Evolutionary conservation across 2,797 vertebrate genomes (phyloP).

Genomic region (Lateolabrax maculatus): DNA sequence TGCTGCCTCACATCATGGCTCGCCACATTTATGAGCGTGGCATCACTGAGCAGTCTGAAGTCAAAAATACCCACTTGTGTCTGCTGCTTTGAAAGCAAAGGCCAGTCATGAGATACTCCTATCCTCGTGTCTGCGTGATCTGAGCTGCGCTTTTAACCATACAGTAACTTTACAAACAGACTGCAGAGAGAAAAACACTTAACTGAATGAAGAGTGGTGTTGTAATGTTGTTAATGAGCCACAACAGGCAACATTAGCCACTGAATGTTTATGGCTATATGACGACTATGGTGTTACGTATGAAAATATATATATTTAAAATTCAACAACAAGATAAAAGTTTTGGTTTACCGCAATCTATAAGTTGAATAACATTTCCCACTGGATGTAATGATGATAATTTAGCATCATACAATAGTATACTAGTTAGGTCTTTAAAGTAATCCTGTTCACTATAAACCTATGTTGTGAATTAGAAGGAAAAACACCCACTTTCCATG

Average conservation of each 20-base stretch:
- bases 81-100: conserved; percentile 56
- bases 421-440: background rate
- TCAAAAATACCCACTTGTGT: conserved; percentile 61
- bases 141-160: conserved; percentile 18
- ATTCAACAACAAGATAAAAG: background rate
- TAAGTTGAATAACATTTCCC: background rate
- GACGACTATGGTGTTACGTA: background rate
- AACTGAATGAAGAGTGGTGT: background rate
- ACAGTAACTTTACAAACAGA: conserved; percentile 25
- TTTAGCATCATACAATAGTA: too few species aligned
- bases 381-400: too few species aligned
- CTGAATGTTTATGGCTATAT: background rate
- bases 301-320: background rate
- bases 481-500: background rate
- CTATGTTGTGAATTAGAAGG: background rate
- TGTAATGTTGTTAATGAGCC: conserved; percentile 22
- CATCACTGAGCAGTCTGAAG: conserved; percentile 49
- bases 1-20: conserved; percentile 24
- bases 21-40: conserved; percentile 44
- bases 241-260: background rate
- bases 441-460: background rate
- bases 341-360: background rate
- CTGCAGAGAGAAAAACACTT: conserved; percentile 1
- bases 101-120: conserved; percentile 67
- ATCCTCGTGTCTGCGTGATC: conserved; percentile 48